A percentile compares a stretch with the other conserved stretches of the same genome.
phyloP scores from a whole-genome alignment of 2,888 invertebrate genomes.

The Cephus rjabovi region DNA sequence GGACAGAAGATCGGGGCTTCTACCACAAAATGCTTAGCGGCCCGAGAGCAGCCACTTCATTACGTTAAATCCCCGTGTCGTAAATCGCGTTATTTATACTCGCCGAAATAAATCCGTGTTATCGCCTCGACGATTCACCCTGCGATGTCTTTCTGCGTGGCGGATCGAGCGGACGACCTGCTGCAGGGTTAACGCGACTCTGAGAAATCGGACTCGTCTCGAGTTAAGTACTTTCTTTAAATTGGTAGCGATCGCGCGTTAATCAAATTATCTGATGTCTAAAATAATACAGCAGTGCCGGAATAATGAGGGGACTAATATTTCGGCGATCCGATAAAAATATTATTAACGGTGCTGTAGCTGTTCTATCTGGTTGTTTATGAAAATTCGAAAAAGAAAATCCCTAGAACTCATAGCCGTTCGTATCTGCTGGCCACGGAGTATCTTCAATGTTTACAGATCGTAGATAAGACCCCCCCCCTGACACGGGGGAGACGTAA shows the following conservation, averaged over 20 bases:
- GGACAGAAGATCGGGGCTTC: background rate
- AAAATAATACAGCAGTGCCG: background rate
- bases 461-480: conserved; percentile 45
- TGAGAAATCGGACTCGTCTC: background rate
- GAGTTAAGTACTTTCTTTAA: background rate
- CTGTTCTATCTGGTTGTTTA: background rate
- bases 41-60: conserved; percentile 16
- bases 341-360: background rate
- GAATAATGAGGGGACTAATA: background rate
- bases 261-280: background rate
- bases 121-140: conserved; percentile 9
- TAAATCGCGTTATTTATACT: conserved; percentile 11
- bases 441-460: conserved; percentile 36
- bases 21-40: background rate
- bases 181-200: background rate
- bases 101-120: conserved; percentile 20
- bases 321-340: background rate
- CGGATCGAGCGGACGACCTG: background rate
- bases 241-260: background rate
- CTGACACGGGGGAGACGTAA: background rate
- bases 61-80: conserved; percentile 16
- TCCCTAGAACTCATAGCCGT: background rate
- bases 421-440: background rate
- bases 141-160: background rate
- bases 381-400: background rate